Percentiles rank a stretch among this genome's conserved stretches.
Evolutionary conservation across 2,888 invertebrate species (phyloP).

Genomic region (Agonopterix alstromeriana): DNA sequence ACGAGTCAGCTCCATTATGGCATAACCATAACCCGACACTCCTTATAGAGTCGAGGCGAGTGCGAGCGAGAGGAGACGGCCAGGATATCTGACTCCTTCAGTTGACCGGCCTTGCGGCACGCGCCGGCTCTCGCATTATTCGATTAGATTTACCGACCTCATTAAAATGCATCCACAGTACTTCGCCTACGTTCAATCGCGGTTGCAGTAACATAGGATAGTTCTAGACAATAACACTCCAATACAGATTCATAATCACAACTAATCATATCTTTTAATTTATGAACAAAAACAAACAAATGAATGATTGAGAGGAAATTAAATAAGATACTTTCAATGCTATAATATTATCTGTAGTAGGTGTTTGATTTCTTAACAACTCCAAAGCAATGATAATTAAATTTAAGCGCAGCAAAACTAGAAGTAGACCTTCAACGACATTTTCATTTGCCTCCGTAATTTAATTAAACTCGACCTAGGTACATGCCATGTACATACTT

Average conservation of each 20-base stretch:
- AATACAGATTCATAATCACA: background rate
- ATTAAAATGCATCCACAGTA: constrained; percentile 33
- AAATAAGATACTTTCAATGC: background rate
- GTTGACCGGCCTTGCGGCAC: constrained; percentile 71
- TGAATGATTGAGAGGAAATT: background rate
- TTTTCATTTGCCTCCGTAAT: constrained; percentile 25
- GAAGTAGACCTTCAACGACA: constrained; percentile 2
- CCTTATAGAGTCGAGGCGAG: constrained; percentile 40
- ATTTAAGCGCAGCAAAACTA: background rate
- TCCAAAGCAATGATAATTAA: background rate
- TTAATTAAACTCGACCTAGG: too few relatives aligned
- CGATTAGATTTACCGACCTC: constrained; percentile 56
- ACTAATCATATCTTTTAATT: background rate
- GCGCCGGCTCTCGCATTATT: constrained; percentile 49
- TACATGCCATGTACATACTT: constrained; percentile 4
- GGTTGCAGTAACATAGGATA: constrained; percentile 15
- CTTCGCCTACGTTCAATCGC: constrained; percentile 25
- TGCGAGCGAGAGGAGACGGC: constrained; percentile 41
- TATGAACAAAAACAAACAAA: background rate
- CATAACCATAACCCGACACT: constrained; percentile 37
- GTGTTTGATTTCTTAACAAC: background rate
- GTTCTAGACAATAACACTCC: too few relatives aligned
- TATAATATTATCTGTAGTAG: background rate
- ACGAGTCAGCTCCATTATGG: constrained; percentile 43
- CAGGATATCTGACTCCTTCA: constrained; percentile 52